These are phyloP conservation scores for Cheumatopsyche charites DNA, from an alignment of 1,140 invertebrate genomes.

Conservation along the genomic window DNA sequence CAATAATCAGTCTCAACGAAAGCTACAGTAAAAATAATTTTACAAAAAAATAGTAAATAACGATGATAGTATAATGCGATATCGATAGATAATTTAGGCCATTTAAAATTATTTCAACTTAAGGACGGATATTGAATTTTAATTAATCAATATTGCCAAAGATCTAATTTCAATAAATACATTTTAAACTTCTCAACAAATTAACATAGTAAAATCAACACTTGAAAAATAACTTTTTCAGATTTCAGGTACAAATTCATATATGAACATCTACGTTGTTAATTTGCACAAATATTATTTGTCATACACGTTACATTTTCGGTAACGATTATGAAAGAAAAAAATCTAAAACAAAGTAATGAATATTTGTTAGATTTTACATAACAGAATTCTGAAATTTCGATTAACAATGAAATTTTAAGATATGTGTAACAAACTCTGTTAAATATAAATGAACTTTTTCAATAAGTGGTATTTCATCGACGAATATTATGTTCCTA, in stretches of 20 bases:
- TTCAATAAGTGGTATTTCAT: no score
- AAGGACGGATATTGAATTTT: slow-evolving; percentile 25
- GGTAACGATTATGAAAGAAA: no score
- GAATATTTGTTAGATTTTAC: neutral
- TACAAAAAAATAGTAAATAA: neutral
- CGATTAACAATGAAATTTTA: neutral
- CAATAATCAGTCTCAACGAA: no score
- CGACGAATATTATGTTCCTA: no score
- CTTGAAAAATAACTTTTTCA: slow-evolving; percentile 5
- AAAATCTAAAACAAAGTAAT: no score
- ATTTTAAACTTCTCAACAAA: neutral
- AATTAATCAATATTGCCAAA: slow-evolving; percentile 3
- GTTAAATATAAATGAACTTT: no score
- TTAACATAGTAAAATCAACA: slow-evolving; percentile 1
- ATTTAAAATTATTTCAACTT: neutral
- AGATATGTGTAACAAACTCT: neutral
- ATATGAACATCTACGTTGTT: neutral
- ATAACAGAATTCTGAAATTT: neutral
- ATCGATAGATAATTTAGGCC: neutral
- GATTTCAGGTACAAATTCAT: slow-evolving; percentile 9
- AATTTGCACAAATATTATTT: no score
- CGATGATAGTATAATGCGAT: neutral
- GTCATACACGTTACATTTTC: no score
- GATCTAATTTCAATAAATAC: neutral
- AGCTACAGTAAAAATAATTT: no score